These are phyloP conservation scores for Gouania willdenowi DNA, from an alignment of 2,797 vertebrate species.

Conservation along the genomic window DNA sequence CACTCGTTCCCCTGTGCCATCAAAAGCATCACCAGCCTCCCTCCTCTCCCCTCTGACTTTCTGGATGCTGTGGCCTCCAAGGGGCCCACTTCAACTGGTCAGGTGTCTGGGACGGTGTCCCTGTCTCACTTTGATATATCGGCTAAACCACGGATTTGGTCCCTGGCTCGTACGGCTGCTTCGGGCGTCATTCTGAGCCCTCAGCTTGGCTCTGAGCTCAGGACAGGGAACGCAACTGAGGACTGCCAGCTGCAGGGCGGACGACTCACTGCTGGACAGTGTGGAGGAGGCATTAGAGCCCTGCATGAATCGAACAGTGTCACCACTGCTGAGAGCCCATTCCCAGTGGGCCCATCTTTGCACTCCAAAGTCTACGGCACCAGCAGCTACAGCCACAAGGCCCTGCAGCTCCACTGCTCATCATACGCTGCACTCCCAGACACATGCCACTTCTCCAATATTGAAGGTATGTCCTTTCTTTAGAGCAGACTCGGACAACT, in stretches of 20 bases:
- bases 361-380: conserved; percentile 79
- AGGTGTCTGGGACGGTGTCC: conserved; percentile 41
- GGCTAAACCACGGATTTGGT: conserved; percentile 93
- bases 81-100: conserved; percentile 25
- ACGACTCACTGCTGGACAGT: conserved; percentile 62
- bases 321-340: conserved; percentile 61
- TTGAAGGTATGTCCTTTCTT: conserved; percentile 79
- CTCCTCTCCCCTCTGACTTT: conserved; percentile 71
- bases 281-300: conserved; percentile 60
- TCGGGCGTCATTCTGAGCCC: conserved; percentile 69
- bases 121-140: conserved; percentile 74
- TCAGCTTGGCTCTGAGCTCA: conserved; percentile 60
- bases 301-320: conserved; percentile 58
- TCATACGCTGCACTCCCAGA: conserved; percentile 77
- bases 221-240: conserved; percentile 58
- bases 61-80: conserved; percentile 67
- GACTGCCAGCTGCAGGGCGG: conserved; percentile 74
- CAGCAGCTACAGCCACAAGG: conserved; percentile 78
- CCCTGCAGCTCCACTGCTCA: conserved; percentile 81
- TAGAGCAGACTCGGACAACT: no score
- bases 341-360: conserved; percentile 69
- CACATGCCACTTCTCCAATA: conserved; percentile 80
- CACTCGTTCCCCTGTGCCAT: conserved; percentile 76
- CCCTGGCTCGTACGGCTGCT: conserved; percentile 86
- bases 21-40: conserved; percentile 55